Evolutionary conservation across 2,888 invertebrate genomes (phyloP).

Genomic region (Nomada lathburiana): DNA sequence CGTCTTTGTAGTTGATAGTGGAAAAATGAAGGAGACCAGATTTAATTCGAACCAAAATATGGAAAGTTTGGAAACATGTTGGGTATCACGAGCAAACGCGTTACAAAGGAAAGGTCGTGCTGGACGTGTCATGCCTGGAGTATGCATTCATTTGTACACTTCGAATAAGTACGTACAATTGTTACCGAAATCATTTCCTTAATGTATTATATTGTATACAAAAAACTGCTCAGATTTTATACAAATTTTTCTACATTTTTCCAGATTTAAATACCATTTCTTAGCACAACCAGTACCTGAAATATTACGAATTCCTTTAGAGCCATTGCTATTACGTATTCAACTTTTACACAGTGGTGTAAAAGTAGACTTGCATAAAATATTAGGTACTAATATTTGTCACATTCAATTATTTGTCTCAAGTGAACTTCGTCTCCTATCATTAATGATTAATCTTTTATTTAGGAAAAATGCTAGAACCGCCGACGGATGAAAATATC

Average conservation of each 20-base stretch:
- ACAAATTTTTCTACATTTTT: slow-evolving; percentile 25
- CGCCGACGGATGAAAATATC: slow-evolving; percentile 89
- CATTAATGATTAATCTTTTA: slow-evolving; percentile 24
- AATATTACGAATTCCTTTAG: slow-evolving; percentile 94
- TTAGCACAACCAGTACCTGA: slow-evolving; percentile 93
- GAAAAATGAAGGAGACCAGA: slow-evolving; percentile 95
- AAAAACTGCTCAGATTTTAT: neutral
- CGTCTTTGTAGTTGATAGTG: slow-evolving; percentile 96
- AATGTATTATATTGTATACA: neutral
- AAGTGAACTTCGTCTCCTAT: neutral
- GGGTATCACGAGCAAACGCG: slow-evolving; percentile 96
- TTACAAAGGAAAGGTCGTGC: slow-evolving; percentile 95
- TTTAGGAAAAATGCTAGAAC: slow-evolving; percentile 89
- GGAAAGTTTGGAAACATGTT: slow-evolving; percentile 94
- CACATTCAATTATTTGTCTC: slow-evolving; percentile 8
- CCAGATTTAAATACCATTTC: slow-evolving; percentile 87
- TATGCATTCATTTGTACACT: slow-evolving; percentile 94
- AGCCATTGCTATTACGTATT: slow-evolving; percentile 91
- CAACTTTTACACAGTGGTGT: slow-evolving; percentile 87
- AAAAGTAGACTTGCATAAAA: slow-evolving; percentile 85
- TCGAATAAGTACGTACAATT: slow-evolving; percentile 85
- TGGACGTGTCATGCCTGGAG: slow-evolving; percentile 95
- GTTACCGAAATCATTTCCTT: neutral
- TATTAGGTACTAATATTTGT: slow-evolving; percentile 84
- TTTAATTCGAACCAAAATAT: slow-evolving; percentile 94